Base-by-base conservation (phyloP, 2,797 vertebrate species). In the Botia almorhae region DNA sequence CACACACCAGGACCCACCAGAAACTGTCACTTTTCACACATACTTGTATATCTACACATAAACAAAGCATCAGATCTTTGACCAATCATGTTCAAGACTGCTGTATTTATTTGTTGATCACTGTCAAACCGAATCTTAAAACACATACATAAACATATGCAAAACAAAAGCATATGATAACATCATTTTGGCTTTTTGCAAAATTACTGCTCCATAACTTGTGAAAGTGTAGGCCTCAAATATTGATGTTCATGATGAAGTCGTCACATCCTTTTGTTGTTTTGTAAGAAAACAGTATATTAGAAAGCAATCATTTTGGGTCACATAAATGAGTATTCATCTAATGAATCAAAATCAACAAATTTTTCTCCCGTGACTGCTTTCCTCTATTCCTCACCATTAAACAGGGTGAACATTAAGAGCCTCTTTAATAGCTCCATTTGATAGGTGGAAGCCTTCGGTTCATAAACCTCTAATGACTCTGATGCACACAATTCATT, bases 381-480 rank as follows among this genome's bases (percentile, higher is more conserved):
- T 87, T 60, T 82, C 88, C 82, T 69, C 65, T 71, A 78, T 82
- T 81, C 76, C 69, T 81, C 81, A 85, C 85, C 91, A 92, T 90
- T 88, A 88, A 80, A 88, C 81, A 83, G 81, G 74, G 74, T 91
- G 88, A 88, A 89, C 71, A 87, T 91, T 90, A 89, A 86, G 83
- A 50, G 77, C 26, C 83, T 82, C 81, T 51, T 88, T 87, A 85
- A 87, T 82, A 85, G 65, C 85, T 86, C 81, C 80, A 75, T 68
- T 83, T 82, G 87, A 89, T 85, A 88, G 87, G 86, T 83, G 78
- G 82, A 81, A 79, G 87, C 87, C 81, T 86, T 87, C 70, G 87
- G 65, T 89, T 90, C 89, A 89, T 88, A 87, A 89, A 88, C 85
- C 84, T 85, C 81, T 91, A 91, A 91, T 91, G 87, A 90, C 88